These are phyloP conservation scores for Rapana venosa DNA, from an alignment of 2,888 invertebrate species.

Conservation along the genomic window DNA sequence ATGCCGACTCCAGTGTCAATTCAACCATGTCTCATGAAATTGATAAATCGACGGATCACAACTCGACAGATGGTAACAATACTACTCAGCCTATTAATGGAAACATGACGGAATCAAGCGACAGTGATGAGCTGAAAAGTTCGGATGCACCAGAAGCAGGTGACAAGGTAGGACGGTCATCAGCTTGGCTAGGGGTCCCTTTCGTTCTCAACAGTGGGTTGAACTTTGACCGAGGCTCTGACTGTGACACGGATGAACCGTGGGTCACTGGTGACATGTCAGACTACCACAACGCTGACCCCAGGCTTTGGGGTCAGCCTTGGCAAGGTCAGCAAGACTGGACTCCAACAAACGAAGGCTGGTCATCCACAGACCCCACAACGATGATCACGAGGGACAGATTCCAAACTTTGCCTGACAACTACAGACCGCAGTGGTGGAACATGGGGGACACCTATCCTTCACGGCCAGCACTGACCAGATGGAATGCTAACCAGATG, in stretches of 20 bases:
- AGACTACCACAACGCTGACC: background rate
- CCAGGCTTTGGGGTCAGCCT: background rate
- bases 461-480: background rate
- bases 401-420: background rate
- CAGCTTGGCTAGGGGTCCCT: background rate
- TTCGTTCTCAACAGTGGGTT: background rate
- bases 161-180: constrained; percentile 8
- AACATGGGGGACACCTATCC: constrained; percentile 28
- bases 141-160: background rate
- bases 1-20: background rate
- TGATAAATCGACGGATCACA: background rate
- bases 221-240: background rate
- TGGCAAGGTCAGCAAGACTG: background rate
- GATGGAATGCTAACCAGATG: background rate
- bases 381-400: background rate
- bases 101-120: background rate
- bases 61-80: background rate
- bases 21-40: background rate
- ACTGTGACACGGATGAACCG: background rate
- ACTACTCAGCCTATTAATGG: background rate
- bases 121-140: background rate
- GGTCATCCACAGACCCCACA: background rate
- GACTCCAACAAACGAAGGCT: background rate
- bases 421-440: constrained; percentile 33
- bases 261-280: background rate